Base-by-base conservation (phyloP, 2,797 vertebrate species). In the Falco novaeseelandiae region DNA sequence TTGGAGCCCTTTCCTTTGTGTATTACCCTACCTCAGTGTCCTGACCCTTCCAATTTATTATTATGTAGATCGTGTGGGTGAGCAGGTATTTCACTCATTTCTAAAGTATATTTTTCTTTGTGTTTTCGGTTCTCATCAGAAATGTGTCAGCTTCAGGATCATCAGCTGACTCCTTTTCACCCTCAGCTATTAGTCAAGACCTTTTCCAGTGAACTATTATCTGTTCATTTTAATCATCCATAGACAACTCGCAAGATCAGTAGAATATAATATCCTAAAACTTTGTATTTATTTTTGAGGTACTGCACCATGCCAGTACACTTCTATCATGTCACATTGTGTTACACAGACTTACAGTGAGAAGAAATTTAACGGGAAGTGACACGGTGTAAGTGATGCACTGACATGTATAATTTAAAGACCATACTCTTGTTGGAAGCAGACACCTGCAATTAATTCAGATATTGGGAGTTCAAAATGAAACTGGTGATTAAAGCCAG, bases 391-490 rank as follows among this genome's bases (percentile, higher is more conserved):
- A 96, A 97, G 85, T 96, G 93, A 96, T 90, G 85, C 74, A 89
- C 52, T 96, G 96, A 96, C 96, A 97, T 92, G 83, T 87, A 89
- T 96, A 97, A 98, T 97, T 97, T 97, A 94, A 97, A 96, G 87
- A 96, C 88, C 86, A 79, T 69, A 83, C 62, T 97, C 89, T 92
- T 91, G 57, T 96, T 97, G 95, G 90, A 97, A 97, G 46, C 65
- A 97, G 96, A 97, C 92, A 97, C 94, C 87, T 97, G 90, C 78
- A 97, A 97, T 97, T 97, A 98, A 97, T 97, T 98, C 89, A 86
- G 89, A 88, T 96, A 83, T 71, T 92, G 51, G 70, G 76, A 97
- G 97, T 95, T 95, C 88, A 95, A 96, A 96, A 97, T 94, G 52
- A 97, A 97, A 90, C 36, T 76, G 36, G 91, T 93, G 91, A 95